Conservation (phyloP, 1,140 invertebrate species). For the Phortica variegata region DNA sequence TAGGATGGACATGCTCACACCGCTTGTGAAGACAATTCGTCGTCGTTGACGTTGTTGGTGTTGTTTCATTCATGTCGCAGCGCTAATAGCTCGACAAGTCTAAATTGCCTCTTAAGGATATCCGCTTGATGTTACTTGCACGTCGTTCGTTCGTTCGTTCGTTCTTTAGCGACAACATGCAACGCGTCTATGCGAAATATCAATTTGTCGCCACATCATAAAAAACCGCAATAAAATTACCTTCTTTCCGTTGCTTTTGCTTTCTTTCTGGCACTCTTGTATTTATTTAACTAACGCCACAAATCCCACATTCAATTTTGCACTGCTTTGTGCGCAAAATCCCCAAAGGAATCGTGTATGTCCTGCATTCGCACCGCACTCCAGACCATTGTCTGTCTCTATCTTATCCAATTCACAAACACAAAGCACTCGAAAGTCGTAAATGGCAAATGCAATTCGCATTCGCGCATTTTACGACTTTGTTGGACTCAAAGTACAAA, state of each 20-base stretch:
- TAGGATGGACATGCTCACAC: too few relatives aligned
- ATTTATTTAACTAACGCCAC: constrained; percentile 28
- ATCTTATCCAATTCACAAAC: constrained; percentile 16
- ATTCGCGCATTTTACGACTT: constrained; percentile 55
- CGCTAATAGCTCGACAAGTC: constrained; percentile 3
- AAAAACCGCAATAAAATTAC: constrained; percentile 56
- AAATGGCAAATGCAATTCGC: constrained; percentile 56
- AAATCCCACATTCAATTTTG: constrained; percentile 56
- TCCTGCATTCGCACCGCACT: too few relatives aligned
- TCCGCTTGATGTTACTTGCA: too few relatives aligned
- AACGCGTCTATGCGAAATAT: constrained; percentile 40
- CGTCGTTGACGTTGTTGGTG: too few relatives aligned
- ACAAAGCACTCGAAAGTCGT: constrained; percentile 28
- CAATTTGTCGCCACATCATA: constrained; percentile 56
- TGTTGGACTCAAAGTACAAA: constrained; percentile 48
- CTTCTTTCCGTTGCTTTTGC: not conserved
- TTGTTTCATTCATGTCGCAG: too few relatives aligned
- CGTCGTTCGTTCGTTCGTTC: too few relatives aligned
- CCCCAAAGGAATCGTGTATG: constrained; percentile 45
- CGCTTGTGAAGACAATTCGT: too few relatives aligned
- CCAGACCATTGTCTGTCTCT: too few relatives aligned
- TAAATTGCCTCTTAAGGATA: constrained; percentile 41
- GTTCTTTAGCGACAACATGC: too few relatives aligned
- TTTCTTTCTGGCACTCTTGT: constrained; percentile 8
- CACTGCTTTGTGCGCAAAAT: constrained; percentile 53